These are phyloP conservation scores for Panurus biarmicus DNA, from an alignment of 2,113 vertebrate species.

Conservation along the genomic window DNA sequence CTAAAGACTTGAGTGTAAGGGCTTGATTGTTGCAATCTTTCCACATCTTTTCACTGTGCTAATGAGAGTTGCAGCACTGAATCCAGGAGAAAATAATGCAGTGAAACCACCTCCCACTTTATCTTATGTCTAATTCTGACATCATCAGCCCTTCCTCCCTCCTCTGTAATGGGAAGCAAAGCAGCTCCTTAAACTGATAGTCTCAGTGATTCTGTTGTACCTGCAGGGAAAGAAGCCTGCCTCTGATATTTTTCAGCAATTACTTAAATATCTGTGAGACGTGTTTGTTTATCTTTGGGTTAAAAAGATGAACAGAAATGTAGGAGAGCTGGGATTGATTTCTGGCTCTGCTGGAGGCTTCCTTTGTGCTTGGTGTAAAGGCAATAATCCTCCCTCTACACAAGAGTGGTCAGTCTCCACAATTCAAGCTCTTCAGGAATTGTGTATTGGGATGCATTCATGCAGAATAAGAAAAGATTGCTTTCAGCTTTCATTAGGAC, in stretches of 20 bases:
- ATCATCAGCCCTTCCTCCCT: neutral
- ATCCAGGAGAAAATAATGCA: neutral
- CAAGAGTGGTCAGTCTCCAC: neutral
- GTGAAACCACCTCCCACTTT: neutral
- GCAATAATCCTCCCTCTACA: neutral
- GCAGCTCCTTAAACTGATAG: neutral
- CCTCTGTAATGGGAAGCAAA: neutral
- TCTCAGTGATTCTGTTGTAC: neutral
- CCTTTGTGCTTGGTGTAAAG: neutral
- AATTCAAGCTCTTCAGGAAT: neutral
- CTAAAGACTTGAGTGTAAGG: neutral
- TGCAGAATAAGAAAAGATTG: neutral
- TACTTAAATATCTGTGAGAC: neutral
- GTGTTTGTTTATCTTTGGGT: neutral
- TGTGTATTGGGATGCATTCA: neutral
- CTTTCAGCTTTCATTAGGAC: neutral
- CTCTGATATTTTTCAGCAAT: neutral
- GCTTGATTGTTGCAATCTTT: neutral
- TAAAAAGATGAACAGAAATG: neutral
- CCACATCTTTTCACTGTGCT: neutral
- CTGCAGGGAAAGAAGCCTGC: neutral
- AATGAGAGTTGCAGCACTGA: neutral
- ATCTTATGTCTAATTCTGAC: neutral
- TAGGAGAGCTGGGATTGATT: neutral
- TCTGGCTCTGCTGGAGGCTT: neutral